Evolutionary conservation across 2,113 vertebrate species (phyloP).

Genomic region (Antidorcas marsupialis): DNA sequence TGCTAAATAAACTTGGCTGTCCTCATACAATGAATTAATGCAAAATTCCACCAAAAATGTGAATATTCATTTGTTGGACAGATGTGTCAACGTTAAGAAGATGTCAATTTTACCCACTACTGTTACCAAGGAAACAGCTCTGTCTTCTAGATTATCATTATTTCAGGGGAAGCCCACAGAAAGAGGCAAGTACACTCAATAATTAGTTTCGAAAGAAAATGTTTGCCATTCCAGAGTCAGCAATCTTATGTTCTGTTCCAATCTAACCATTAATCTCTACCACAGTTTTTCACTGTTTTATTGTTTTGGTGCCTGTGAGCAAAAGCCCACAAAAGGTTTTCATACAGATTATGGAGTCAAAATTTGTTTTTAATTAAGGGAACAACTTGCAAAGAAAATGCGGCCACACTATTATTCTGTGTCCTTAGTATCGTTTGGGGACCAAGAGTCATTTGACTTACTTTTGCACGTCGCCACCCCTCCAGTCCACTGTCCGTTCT

Average conservation of each 20-base stretch:
- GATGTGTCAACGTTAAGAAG: neutral
- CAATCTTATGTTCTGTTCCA: neutral
- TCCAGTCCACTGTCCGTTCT: conserved; percentile 89
- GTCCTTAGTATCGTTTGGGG: neutral
- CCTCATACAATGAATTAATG: neutral
- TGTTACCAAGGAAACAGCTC: neutral
- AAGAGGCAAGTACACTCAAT: neutral
- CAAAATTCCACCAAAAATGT: neutral
- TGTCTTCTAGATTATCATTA: neutral
- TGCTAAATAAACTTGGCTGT: neutral
- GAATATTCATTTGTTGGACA: neutral
- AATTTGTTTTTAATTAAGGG: neutral
- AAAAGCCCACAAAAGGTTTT: neutral
- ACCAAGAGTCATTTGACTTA: conserved; percentile 75
- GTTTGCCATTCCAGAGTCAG: neutral
- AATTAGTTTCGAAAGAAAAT: conserved; percentile 1
- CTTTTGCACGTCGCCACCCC: conserved; percentile 86
- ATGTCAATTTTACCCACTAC: neutral
- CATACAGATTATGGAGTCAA: neutral
- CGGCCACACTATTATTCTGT: neutral
- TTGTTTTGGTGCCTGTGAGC: neutral
- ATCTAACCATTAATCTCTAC: neutral
- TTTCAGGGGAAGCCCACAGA: neutral
- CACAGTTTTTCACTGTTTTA: neutral
- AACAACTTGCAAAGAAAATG: neutral